Evolutionary conservation across 2,797 vertebrate genomes (phyloP).

Genomic region (Spinibarbus caldwelli): DNA sequence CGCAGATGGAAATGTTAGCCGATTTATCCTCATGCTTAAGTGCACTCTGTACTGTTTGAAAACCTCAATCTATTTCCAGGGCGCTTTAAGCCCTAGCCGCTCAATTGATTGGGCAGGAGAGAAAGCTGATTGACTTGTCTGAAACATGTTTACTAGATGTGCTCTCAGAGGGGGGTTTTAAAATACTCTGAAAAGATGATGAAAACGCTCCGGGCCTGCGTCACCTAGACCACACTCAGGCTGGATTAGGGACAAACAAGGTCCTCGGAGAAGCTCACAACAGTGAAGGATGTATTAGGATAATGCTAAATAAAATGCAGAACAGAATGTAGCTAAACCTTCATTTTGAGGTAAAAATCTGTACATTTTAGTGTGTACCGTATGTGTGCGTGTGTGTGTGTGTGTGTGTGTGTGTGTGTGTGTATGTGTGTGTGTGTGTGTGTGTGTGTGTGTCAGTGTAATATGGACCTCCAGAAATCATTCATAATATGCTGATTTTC

Average conservation of each 20-base stretch:
- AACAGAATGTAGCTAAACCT: conserved; percentile 13
- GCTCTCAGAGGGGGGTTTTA: conserved; percentile 57
- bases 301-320: neutral
- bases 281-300: neutral
- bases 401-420: neutral
- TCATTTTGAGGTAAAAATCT: neutral
- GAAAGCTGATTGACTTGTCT: conserved; percentile 69
- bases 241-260: neutral
- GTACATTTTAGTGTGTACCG: neutral
- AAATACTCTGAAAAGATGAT: conserved; percentile 57
- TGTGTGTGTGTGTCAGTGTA: neutral
- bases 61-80: conserved; percentile 75
- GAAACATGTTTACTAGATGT: conserved; percentile 66
- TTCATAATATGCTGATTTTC: neutral
- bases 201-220: conserved; percentile 51
- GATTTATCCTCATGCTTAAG: conserved; percentile 72
- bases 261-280: neutral
- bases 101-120: conserved; percentile 72
- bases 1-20: conserved; percentile 66
- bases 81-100: conserved; percentile 69
- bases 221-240: neutral
- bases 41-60: conserved; percentile 73
- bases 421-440: neutral
- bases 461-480: neutral
- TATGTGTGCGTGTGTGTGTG: neutral